Evolutionary conservation across 2,797 vertebrate genomes (phyloP).

Genomic region (Sebastes glaucus): DNA sequence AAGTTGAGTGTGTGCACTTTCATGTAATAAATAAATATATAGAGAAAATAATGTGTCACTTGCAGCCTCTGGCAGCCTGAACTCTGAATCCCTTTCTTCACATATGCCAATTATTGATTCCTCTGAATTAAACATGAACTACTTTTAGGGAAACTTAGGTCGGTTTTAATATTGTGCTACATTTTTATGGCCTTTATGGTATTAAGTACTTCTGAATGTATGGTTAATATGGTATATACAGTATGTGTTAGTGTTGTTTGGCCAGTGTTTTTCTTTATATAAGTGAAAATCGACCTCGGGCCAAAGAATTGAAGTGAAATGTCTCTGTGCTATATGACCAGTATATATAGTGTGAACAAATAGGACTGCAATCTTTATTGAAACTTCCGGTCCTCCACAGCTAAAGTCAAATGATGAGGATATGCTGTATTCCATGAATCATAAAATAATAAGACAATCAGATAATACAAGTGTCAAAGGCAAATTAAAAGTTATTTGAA

Average conservation of each 20-base stretch:
- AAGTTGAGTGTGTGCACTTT: background rate
- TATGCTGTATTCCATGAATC: background rate
- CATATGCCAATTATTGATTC: background rate
- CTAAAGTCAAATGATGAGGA: background rate
- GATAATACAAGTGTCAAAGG: background rate
- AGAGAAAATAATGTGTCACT: background rate
- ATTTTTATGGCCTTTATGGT: background rate
- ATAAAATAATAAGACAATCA: background rate
- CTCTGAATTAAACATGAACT: background rate
- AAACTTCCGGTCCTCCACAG: background rate
- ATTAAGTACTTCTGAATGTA: background rate
- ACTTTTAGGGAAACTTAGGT: background rate
- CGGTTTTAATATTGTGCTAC: background rate
- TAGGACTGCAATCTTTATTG: background rate
- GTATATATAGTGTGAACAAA: background rate
- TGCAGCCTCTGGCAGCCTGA: background rate
- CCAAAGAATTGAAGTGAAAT: background rate
- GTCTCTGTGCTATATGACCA: background rate
- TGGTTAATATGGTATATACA: background rate
- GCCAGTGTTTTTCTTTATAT: background rate
- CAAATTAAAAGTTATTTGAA: background rate
- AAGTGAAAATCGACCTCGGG: background rate
- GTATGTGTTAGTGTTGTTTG: background rate
- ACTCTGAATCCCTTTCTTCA: background rate
- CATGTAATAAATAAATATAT: background rate